Base-by-base conservation (phyloP, 1,140 invertebrate species). In the Bombus superbus region DNA sequence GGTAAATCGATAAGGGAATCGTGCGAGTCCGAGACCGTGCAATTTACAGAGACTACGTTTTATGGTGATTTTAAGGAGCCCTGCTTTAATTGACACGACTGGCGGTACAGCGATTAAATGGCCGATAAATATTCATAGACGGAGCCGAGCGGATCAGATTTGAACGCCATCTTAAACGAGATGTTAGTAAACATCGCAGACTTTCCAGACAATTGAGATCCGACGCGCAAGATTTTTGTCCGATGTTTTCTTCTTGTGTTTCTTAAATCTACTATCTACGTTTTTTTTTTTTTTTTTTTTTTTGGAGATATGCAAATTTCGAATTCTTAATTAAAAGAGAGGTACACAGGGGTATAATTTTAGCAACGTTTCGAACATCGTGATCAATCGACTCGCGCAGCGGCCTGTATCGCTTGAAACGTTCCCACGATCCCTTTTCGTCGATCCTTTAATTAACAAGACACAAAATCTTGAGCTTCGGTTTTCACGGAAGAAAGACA, bases 101-200 rank as follows among this genome's bases (percentile, higher is more conserved):
- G 18, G 32, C 81, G 28, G n/a, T 28, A 2, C 40, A 8, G 69
- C 15, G 22, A 79, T 68, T 74, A 81, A 42, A 69, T n/a, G 28
- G 22, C 38, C 28, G 53, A 38, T 74, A 76, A 75, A 82, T 75
- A 75, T 75, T 75, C 32, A 75, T 82, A 42, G 25, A 28, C 11
- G n/a, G 79, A 62, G 22, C 2, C 38, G 68, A 71, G 25, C 32
- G 32, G 66, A 68, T 15, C 64, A 13, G 35, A 69, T 25, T 22
- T 6, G 38, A 69, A 25, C 68, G 10, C 68, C 10, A 71, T 71
- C 38, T 40, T 6, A 38, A 25, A 11, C 10, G 6, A 28, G 25
- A 40, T 28, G 38, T 71, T 71, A 25, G 25, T 28, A 40, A 71
- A 71, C 38, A 71, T 40, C 5, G 4, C 25, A 1, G 8, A 22